Base-by-base conservation (phyloP, 1,140 invertebrate genomes). In the Manduca sexta region DNA sequence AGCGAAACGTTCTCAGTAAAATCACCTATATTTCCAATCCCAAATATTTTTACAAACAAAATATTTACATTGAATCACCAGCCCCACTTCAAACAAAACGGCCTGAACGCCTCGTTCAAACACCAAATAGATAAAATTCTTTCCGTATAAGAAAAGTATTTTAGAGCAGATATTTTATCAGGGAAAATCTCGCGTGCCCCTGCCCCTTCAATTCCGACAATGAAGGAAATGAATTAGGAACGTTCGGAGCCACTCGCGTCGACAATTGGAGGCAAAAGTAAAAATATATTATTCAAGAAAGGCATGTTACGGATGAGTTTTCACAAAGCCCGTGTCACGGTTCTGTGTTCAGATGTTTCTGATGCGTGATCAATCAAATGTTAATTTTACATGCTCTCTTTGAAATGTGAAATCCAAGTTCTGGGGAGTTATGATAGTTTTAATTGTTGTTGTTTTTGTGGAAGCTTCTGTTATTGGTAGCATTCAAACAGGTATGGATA, bases 271-370 rank as follows among this genome's bases (percentile, higher is more conserved):
- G 52, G 47, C 45, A 39, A 46, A 56, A 59, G 43, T 64, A 58
- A 64, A 64, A 56, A 68, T 64, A 69, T 54, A 58, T 69, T 64
- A 68, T 64, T 62, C 59, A 48, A 45, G 51, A 46, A 39, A 45
- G 57, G 52, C 52, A 60, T 64, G 42, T 33, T 49, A 30, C 21
- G 17, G 29, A 39, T 58, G 48, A 46, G 53, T 52, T 56, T 55
- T 57, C 33, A n/a, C 21, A 5, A 1, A 26, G 33, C 33, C 5
- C n/a, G n/a, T n/a, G 33, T 35, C 33, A 35, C 7, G 33, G 5
- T 35, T 5, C 8, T 26, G 21, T 26, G n/a, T n/a, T 26, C 8
- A 2, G 21, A 26, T 26, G 21, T 26, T 26, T 26, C 4, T 2
- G 21, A 26, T 26, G 21, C 21, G 21, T 8, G 8, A 2, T 21